A percentile compares a stretch with the other conserved stretches of the same genome.
Conservation (phyloP, 1,140 invertebrate species). For the Solen grandis region DNA sequence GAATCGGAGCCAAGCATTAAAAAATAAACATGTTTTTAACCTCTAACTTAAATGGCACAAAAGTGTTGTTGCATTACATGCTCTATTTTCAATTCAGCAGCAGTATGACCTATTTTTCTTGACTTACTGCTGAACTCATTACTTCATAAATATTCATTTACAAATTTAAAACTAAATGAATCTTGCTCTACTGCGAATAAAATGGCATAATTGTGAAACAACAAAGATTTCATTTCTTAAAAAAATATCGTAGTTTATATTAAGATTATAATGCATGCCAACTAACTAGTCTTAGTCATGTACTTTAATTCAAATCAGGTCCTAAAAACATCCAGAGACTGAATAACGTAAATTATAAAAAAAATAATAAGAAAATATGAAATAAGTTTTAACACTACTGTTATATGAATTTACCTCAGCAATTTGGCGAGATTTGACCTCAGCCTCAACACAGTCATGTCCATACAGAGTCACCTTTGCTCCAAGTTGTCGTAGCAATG, state of each 20-base stretch:
- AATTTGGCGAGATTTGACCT: slow-evolving; percentile 52
- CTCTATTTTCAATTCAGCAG: no score
- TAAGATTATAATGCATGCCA: background rate
- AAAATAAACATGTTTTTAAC: no score
- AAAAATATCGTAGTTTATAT: background rate
- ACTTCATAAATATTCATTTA: no score
- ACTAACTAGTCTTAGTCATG: background rate
- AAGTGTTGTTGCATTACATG: no score
- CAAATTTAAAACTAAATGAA: no score
- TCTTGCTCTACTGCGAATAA: no score
- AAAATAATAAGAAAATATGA: no score
- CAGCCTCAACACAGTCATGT: slow-evolving; percentile 62
- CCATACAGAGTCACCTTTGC: slow-evolving; percentile 55
- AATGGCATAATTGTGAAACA: no score
- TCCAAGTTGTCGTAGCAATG: slow-evolving; percentile 33
- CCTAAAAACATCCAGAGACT: background rate
- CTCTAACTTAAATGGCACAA: no score
- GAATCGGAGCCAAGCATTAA: no score
- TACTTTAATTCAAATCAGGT: background rate
- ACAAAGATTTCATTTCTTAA: background rate
- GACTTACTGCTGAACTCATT: no score
- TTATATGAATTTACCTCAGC: slow-evolving; percentile 46
- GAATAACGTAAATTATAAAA: background rate
- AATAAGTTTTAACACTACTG: background rate
- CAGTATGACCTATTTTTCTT: no score